These are phyloP conservation scores for Emys orbicularis DNA, from an alignment of 2,797 vertebrate genomes.

Conservation along the genomic window DNA sequence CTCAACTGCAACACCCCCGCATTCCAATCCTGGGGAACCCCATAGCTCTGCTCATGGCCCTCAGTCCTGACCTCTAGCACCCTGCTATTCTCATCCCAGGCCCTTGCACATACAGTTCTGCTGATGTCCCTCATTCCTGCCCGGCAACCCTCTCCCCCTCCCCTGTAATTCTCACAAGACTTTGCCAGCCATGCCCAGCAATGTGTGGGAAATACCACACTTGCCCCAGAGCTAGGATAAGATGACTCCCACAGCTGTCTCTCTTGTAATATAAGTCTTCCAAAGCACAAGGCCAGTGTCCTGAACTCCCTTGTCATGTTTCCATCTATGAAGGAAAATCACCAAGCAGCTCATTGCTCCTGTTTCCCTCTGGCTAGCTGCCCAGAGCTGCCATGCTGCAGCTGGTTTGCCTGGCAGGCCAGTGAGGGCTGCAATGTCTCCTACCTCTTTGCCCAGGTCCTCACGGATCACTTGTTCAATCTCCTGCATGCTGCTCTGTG, in stretches of 20 bases:
- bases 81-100: background rate
- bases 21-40: background rate
- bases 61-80: slow-evolving; percentile 16
- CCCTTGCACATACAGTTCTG: background rate
- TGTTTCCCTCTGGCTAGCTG: background rate
- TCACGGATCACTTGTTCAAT: slow-evolving; percentile 93
- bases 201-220: background rate
- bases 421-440: background rate
- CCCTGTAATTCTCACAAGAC: background rate
- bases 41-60: background rate
- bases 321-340: background rate
- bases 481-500: slow-evolving; percentile 91
- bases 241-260: background rate
- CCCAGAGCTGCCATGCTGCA: background rate
- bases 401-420: background rate
- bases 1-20: slow-evolving; percentile 28
- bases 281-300: background rate
- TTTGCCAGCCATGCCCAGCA: background rate
- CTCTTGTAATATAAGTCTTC: background rate
- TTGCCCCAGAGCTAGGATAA: background rate
- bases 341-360: background rate
- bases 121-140: background rate
- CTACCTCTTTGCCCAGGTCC: slow-evolving; percentile 94
- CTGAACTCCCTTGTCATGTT: background rate
- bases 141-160: background rate